Base-by-base conservation (phyloP, 1,140 invertebrate genomes). In the Drosophila quadrilineata region DNA sequence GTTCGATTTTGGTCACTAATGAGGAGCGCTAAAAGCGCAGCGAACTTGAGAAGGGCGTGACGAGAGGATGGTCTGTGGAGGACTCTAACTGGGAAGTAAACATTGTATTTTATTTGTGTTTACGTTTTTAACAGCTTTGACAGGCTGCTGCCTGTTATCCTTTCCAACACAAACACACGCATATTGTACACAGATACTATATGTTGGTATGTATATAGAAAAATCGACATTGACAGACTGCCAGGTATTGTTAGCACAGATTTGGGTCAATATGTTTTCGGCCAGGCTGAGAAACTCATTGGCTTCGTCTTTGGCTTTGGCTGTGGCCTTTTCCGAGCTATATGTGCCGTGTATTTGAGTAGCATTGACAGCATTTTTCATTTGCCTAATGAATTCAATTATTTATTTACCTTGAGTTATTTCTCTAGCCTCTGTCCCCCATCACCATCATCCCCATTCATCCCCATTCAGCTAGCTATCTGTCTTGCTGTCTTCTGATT, bases 301-400 rank as follows among this genome's bases (percentile, higher is more conserved):
- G 41, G 22, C 22, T 36, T 53, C 41, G 28, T 36, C 49, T 58
- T 38, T 50, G 48, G 57, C 17, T 36, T 50, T 40, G 26, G 40
- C 52, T 56, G 28, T 59, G 43, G 53, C 28, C 33, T n/a, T 21
- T 40, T n/a, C n/a, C n/a, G n/a, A n/a, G n/a, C n/a, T n/a, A n/a
- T n/a, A n/a, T n/a, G n/a, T n/a, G n/a, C 31, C 31, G 49, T 53
- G 21, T 69, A 21, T 54, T 26, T n/a, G 14, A 31, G n/a, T n/a
- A n/a, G 57, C 56, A 66, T 63, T 74, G 82, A 71, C 75, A 69
- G 80, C 62, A 74, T 86, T 86, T 73, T 71, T 86, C 86, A 88
- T 88, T 88, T 86, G 77, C 86, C 70, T 88, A 88, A 88, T 88
- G 86, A 88, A 88, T 88, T 88, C 75, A 88, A 88, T 88, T 88